phyloP scores from a whole-genome alignment of 92 coral and sea anemone species.

The Phenganax subtilis region DNA sequence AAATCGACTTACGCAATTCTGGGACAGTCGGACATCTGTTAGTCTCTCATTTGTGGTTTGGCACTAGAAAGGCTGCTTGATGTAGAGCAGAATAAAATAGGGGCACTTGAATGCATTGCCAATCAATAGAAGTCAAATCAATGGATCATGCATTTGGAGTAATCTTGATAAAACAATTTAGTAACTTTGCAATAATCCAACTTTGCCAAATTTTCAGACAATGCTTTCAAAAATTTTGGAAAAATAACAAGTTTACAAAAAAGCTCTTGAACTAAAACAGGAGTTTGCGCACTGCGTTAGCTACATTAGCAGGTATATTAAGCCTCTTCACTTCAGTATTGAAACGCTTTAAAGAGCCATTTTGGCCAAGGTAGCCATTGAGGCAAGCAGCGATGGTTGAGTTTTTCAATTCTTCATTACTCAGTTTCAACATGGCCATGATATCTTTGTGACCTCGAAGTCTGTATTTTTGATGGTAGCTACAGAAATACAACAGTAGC shows the following conservation, averaged over 20 bases:
- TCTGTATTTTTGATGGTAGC: conserved; percentile 90
- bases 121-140: no score
- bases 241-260: neutral
- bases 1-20: no score
- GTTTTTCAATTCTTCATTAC: conserved; percentile 64
- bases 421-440: conserved; percentile 61
- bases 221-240: neutral
- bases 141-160: no score
- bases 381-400: conserved; percentile 75
- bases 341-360: conserved; percentile 51
- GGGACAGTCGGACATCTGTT: no score
- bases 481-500: conserved; percentile 9
- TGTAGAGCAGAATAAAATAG: no score
- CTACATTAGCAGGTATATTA: conserved; percentile 58
- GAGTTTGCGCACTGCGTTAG: conserved; percentile 55
- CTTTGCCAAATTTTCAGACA: neutral
- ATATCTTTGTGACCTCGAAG: conserved; percentile 56
- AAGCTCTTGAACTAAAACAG: conserved; percentile 27
- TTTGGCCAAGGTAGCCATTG: conserved; percentile 84
- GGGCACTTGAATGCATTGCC: no score
- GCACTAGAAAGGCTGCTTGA: no score
- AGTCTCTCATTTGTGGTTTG: no score
- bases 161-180: no score
- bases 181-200: neutral
- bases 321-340: conserved; percentile 61